These are phyloP conservation scores for Xiphophorus maculatus DNA, from an alignment of 2,113 vertebrate genomes.

Conservation along the genomic window DNA sequence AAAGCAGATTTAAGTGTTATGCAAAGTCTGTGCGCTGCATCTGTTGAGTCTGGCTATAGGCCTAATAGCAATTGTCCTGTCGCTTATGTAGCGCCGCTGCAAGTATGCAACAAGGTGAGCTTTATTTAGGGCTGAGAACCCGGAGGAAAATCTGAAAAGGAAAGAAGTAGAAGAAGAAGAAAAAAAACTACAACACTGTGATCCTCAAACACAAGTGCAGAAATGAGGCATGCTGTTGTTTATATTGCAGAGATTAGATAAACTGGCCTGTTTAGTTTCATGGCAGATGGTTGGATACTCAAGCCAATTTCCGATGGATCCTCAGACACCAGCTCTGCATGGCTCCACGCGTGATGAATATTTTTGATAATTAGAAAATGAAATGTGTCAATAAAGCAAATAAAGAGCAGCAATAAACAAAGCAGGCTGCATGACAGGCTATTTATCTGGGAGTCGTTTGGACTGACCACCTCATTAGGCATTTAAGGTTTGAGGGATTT, in stretches of 20 bases:
- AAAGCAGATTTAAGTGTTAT: slow-evolving; percentile 81
- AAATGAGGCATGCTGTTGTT: slow-evolving; percentile 87
- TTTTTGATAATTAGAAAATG: slow-evolving; percentile 85
- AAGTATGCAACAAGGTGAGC: slow-evolving; percentile 34
- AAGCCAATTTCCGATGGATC: slow-evolving; percentile 85
- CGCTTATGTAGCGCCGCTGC: slow-evolving; percentile 60
- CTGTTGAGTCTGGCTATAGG: slow-evolving; percentile 73
- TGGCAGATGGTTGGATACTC: slow-evolving; percentile 87
- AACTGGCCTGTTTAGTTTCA: slow-evolving; percentile 88
- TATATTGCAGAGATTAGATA: slow-evolving; percentile 90
- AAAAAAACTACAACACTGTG: slow-evolving; percentile 45
- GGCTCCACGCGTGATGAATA: slow-evolving; percentile 79
- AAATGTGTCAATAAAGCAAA: slow-evolving; percentile 79
- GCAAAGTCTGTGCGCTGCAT: slow-evolving; percentile 76
- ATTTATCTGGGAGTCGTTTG: slow-evolving; percentile 85
- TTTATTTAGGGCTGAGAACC: slow-evolving; percentile 15
- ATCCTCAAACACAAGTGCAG: slow-evolving; percentile 81
- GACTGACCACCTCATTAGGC: slow-evolving; percentile 88
- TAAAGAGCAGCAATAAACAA: slow-evolving; percentile 77
- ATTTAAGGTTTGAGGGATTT: slow-evolving; percentile 88
- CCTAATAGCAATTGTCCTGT: slow-evolving; percentile 56
- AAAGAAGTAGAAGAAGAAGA: no score
- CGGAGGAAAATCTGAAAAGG: background rate
- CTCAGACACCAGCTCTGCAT: slow-evolving; percentile 83
- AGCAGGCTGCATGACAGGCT: slow-evolving; percentile 82